Evolutionary conservation across 1,140 invertebrate species (phyloP), one percentile per base, ranked within the genome.

Genomic region (Hyles euphorbiae): DNA sequence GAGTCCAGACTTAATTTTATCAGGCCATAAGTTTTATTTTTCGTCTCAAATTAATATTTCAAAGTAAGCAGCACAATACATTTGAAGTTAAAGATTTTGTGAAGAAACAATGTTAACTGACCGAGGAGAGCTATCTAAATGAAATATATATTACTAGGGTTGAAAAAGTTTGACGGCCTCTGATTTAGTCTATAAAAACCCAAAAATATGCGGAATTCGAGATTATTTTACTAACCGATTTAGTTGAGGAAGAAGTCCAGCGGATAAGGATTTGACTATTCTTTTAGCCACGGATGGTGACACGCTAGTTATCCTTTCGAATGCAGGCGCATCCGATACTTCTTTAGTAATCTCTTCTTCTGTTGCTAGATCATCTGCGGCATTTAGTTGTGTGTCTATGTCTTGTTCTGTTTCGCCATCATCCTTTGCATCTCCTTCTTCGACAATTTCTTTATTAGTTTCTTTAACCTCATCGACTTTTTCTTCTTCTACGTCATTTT

Each of bases 241-340:
- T 0, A 92, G 72, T 5, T 91, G 90, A 8, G 90, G 90, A 47
- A 92, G 66, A 9, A 92, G 76, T 11, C 90, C 88, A 45, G 74
- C 81, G 5, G 90, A 87, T 58, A 97, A 93, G 0, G 90, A 92
- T 36, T 90, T 78, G 56, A 96, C 93, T 3, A 98, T 93, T 73
- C 91, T 91, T 50, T 92, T 94, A 9, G 96, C 95, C 22, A 93
- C 91, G 32, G 92, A 92, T n/a, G 91, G 91, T 12, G 93, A 92
- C n/a, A 95, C 89, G 45, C 91, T 68, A 1, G 89, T 90, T 34
- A 91, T 76, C 76, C 90, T 92, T 51, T 94, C 90, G 68, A 91
- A 90, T 0, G 90, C 87, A 32, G 89, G 85, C 7, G 89, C 50
- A 51, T 81, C 68, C 6, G 72, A 49, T 22, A 66, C 58, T 68